Evolutionary conservation across 2,888 invertebrate species (phyloP).

Genomic region (Ecdyonurus torrentis): DNA sequence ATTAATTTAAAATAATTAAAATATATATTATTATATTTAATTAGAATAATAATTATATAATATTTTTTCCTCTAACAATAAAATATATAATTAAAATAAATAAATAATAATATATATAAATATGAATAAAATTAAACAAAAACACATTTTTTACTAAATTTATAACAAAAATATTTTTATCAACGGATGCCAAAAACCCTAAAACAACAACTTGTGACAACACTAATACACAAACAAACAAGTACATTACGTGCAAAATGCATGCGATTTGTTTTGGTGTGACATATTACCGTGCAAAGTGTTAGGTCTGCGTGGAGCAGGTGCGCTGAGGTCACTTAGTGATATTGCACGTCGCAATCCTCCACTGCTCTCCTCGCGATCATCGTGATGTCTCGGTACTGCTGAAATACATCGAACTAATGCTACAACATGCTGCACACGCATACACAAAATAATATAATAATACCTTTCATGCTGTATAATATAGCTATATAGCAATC

Average conservation of each 20-base stretch:
- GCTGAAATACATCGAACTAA: background rate
- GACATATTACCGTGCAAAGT: conserved; percentile 33
- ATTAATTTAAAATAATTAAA: no score
- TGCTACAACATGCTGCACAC: background rate
- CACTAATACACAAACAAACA: no score
- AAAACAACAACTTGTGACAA: no score
- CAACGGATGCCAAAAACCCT: no score
- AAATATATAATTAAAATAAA: conserved; percentile 1
- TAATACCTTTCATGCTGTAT: background rate
- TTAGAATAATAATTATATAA: background rate
- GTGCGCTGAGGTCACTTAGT: conserved; percentile 49
- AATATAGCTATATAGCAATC: no score
- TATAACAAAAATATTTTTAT: no score
- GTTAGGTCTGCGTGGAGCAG: conserved; percentile 32
- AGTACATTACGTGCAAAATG: no score
- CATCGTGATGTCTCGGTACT: background rate
- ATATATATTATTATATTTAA: conserved; percentile 1
- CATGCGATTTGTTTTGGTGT: no score
- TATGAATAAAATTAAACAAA: no score
- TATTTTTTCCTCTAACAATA: background rate
- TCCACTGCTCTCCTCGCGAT: conserved; percentile 24
- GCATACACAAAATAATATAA: background rate
- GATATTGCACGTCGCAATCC: conserved; percentile 66
- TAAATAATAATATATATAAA: no score
- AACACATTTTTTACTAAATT: no score